These are phyloP conservation scores for Cercopithecus petaurista DNA, from an alignment of 2,797 vertebrate species.

Conservation along the genomic window DNA sequence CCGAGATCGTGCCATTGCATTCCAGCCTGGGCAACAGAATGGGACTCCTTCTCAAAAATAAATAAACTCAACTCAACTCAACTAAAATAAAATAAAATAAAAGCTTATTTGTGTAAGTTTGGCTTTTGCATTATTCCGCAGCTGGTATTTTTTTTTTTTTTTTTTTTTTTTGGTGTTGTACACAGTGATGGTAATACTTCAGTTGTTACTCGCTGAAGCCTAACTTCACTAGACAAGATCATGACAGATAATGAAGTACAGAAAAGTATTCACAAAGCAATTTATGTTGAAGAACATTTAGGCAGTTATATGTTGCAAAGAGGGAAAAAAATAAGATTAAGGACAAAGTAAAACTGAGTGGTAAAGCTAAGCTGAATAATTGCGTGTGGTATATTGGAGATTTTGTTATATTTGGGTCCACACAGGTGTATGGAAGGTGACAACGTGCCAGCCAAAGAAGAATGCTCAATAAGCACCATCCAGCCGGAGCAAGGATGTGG, in stretches of 20 bases:
- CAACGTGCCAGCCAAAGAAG: neutral
- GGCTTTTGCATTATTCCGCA: neutral
- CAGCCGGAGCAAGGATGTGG: neutral
- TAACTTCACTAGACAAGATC: neutral
- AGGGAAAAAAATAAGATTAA: neutral
- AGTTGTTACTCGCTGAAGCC: neutral
- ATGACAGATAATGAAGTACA: neutral
- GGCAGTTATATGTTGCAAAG: neutral
- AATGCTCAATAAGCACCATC: neutral
- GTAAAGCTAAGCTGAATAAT: neutral
- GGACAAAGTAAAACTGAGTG: neutral
- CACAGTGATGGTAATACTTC: neutral
- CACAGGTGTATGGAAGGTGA: neutral
- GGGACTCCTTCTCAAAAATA: no score
- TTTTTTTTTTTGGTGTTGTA: neutral
- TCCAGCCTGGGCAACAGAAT: no score
- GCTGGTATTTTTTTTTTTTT: neutral
- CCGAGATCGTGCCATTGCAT: rapidly evolving
- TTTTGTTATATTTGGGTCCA: neutral
- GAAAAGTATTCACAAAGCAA: neutral
- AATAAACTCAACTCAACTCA: no score
- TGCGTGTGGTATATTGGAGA: neutral
- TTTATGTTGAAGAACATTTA: neutral
- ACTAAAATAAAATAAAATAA: no score
- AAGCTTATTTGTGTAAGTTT: neutral